These are phyloP conservation scores for Pygmarrhopalites habei DNA, from an alignment of 1,140 invertebrate species.

Conservation along the genomic window DNA sequence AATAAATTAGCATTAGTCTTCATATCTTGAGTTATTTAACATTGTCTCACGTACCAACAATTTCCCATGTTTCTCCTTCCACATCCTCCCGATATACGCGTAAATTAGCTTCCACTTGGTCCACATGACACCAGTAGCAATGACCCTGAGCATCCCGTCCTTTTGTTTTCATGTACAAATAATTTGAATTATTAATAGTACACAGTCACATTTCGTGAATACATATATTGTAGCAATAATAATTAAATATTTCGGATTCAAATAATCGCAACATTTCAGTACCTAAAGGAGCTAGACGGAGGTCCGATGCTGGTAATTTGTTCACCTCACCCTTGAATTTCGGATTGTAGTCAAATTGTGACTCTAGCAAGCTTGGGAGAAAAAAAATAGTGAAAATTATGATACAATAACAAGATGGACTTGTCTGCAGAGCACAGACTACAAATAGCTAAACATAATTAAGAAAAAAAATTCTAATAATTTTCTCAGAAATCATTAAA, in stretches of 20 bases:
- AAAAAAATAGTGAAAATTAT: too few relatives aligned
- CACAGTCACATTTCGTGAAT: too few relatives aligned
- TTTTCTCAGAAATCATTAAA: too few relatives aligned
- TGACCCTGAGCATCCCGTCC: conserved; percentile 74
- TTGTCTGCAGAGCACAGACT: too few relatives aligned
- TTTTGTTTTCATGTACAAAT: not conserved
- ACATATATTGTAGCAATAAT: too few relatives aligned
- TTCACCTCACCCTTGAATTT: conserved; percentile 92
- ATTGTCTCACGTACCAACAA: too few relatives aligned
- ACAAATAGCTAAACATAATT: too few relatives aligned
- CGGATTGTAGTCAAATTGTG: conserved; percentile 87
- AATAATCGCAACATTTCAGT: conserved; percentile 3
- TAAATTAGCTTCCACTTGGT: conserved; percentile 70
- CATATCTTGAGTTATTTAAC: too few relatives aligned
- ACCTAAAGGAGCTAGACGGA: conserved; percentile 79
- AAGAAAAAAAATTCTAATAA: too few relatives aligned
- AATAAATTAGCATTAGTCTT: too few relatives aligned
- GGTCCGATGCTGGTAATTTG: conserved; percentile 64
- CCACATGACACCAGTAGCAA: conserved; percentile 87
- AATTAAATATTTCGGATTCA: not conserved
- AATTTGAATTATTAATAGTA: too few relatives aligned
- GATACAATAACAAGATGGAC: too few relatives aligned
- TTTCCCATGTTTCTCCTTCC: conserved; percentile 90
- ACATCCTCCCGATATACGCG: conserved; percentile 87
- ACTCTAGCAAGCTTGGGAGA: conserved; percentile 84